Base-by-base conservation (phyloP, 2,797 vertebrate species). In the Neosalanx taihuensis region DNA sequence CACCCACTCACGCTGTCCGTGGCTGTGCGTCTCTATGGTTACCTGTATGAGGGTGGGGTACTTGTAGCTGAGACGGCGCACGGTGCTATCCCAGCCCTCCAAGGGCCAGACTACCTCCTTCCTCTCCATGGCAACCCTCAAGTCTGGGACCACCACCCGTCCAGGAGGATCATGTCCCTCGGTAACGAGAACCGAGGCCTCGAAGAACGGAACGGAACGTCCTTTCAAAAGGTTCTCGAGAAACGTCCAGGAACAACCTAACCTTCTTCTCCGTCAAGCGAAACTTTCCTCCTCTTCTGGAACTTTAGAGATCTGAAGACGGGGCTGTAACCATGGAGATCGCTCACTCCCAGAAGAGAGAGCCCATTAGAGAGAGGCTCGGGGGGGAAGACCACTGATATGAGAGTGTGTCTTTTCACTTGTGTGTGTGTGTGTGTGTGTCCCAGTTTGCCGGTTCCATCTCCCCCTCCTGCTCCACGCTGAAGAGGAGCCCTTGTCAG, bases 401-500 rank as follows among this genome's bases (percentile, higher is more conserved):
- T 65, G 63, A 12, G 63, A 41, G 63, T 46, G 30, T 65, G 63
- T 26, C 18, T 46, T 35, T 46, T 35, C 17, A 6, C 15, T 26
- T 56, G 66, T 33, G 66, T 67, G 66, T 0, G 51, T 57, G 30
- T 35, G 64, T 67, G 20, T 15, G 13, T 64, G 62, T 53, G 72
- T 41, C 67, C 59, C 72, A 63, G 64, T 75, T 73, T 68, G 51
- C 46, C 37, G 17, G 15, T 56, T 58, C 57, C 6, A 12, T 63
- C 15, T 69, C 58, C 64, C 15, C 61, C 15, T 71, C 79, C 31
- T 64, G 63, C 17, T 12, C 20, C 7, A 1, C 9, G 30, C n/a
- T 41, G 33, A 41, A 41, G 17, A 59, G 56, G 9, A 63, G 69
- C 73, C 76, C 70, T 86, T 94, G 93, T 93, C 94, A 89, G 17